Base-by-base conservation (phyloP, 2,113 vertebrate genomes). In the Ptilonorhynchus violaceus region DNA sequence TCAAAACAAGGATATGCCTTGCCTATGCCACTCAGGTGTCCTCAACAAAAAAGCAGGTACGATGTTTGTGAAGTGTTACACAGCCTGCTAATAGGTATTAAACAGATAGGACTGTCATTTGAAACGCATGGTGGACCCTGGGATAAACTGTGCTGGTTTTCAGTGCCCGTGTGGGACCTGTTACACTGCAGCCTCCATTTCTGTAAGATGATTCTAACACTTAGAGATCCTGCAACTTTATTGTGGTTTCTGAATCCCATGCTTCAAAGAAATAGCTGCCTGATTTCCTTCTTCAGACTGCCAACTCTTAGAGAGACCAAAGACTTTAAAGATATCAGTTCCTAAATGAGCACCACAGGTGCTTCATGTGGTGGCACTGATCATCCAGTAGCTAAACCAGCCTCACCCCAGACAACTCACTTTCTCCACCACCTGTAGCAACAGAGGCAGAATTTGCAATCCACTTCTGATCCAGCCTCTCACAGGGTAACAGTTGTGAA, bases 41-140 rank as follows among this genome's bases (percentile, higher is more conserved):
- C 92, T 10, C 35, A 95, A 92, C 75, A 97, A 96, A 96, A 62
- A 76, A 78, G 68, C 60, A 89, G 82, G 74, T 24, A 11, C 1
- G 5, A 90, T 96, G 95, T 97, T 95, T 89, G 93, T 3, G 18
- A 67, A 92, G 79, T 67, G 78, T 90, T 95, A 93, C 66, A 70
- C 72, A 96, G 58, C 53, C 18, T 30, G 53, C 88, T 88, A 97
- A 92, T 91, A 93, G 1, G 5, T 58, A 85, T 85, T 89, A 70
- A 96, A 94, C 11, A 94, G 72, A 89, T 11, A 92, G 62, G 6
- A 46, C 46, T 80, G 55, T 66, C 39, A 88, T 20, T 63, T 92
- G 72, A 93, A 88, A 95, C 27, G 67, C 41, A 76, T 22, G 52
- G 77, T 47, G 46, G 16, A 95, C 37, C n/a, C 86, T 77, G 1